A percentile compares a stretch with the other conserved stretches of the same genome.
phyloP scores from a whole-genome alignment of 2,797 vertebrate genomes.

The Muscicapa striata region DNA sequence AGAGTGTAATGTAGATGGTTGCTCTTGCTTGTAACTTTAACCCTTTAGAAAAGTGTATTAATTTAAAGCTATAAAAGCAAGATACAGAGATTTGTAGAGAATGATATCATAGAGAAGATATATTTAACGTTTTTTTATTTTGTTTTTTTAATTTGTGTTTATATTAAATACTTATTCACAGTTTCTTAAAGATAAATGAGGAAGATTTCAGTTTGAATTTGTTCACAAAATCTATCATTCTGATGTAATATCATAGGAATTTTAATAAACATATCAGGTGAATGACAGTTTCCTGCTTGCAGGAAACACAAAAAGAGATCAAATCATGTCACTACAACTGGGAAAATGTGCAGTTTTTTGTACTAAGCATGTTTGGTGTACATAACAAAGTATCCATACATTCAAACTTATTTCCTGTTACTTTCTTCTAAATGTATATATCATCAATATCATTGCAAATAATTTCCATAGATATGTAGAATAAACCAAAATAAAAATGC shows the following conservation, averaged over 20 bases:
- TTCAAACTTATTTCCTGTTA: background rate
- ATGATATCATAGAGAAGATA: background rate
- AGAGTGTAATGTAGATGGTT: background rate
- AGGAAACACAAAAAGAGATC: background rate
- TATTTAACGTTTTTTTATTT: background rate
- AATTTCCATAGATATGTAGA: slow-evolving; percentile 16
- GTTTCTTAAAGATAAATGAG: background rate
- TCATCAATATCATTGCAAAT: background rate
- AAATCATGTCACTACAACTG: background rate
- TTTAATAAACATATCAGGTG: slow-evolving; percentile 47
- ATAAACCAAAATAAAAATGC: background rate
- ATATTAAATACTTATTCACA: background rate
- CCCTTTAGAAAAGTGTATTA: slow-evolving; percentile 1
- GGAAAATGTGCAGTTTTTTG: background rate
- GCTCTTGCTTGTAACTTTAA: slow-evolving; percentile 26
- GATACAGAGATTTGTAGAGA: background rate
- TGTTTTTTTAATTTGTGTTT: background rate
- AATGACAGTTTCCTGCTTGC: slow-evolving; percentile 29
- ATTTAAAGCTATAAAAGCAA: background rate
- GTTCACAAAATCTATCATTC: background rate
- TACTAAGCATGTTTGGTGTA: background rate
- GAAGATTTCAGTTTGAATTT: background rate
- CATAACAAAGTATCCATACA: background rate
- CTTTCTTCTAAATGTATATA: background rate
- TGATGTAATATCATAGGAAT: slow-evolving; percentile 46